These are phyloP conservation scores for Neoitamus cyanurus DNA, from an alignment of 2,888 invertebrate species.

Conservation along the genomic window DNA sequence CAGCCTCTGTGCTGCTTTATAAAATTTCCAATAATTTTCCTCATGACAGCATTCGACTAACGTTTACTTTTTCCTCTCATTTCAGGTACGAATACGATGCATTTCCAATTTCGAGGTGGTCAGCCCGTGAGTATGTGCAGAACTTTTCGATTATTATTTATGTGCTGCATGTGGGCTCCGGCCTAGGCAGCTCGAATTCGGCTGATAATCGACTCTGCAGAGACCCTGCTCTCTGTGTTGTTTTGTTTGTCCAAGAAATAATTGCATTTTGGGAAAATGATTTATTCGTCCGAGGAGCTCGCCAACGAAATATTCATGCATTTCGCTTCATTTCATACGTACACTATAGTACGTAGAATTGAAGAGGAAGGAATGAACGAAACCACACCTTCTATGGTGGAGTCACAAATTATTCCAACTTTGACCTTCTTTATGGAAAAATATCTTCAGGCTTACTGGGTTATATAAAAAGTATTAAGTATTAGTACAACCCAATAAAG, in stretches of 20 bases:
- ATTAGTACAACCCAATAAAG: too few species aligned
- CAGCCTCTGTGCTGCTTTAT: neutral
- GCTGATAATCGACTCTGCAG: neutral
- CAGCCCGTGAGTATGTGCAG: neutral
- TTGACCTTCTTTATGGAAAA: too few species aligned
- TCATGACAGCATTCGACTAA: neutral
- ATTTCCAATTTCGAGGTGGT: neutral
- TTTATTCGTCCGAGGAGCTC: neutral
- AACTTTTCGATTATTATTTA: slow-evolving; percentile 20
- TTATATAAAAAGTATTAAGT: too few species aligned
- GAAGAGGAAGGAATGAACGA: neutral
- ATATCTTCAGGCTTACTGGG: too few species aligned
- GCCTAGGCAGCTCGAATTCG: neutral
- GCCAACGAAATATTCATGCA: neutral
- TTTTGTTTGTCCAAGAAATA: neutral
- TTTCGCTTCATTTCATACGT: neutral
- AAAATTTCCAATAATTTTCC: neutral
- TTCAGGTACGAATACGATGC: slow-evolving; percentile 26
- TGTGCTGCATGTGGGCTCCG: neutral
- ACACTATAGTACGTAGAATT: neutral
- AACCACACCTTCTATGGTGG: too few species aligned
- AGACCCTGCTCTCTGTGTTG: neutral
- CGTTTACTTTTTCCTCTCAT: neutral
- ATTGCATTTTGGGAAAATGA: neutral
- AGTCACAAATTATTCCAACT: too few species aligned